Evolutionary conservation across 2,888 invertebrate species (phyloP).

Genomic region (Drosophila vallismaia): DNA sequence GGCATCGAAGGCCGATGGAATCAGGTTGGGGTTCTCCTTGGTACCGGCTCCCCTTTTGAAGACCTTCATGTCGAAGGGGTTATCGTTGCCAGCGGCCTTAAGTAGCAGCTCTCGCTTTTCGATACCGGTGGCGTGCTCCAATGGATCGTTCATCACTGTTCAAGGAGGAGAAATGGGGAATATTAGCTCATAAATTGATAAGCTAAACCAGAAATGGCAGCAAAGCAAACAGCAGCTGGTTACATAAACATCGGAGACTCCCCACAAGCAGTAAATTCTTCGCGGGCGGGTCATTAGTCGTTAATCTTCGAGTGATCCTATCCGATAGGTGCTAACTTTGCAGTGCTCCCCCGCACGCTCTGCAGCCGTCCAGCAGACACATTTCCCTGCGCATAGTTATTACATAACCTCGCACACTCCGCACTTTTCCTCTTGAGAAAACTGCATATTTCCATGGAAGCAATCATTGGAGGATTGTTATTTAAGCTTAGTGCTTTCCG

Average conservation of each 20-base stretch:
- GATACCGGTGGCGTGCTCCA: constrained; percentile 96
- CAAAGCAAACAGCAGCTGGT: constrained; percentile 28
- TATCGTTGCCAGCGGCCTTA: constrained; percentile 93
- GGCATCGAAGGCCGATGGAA: constrained; percentile 95
- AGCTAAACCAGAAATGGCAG: constrained; percentile 1
- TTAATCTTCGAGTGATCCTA: neutral
- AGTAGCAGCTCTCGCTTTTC: constrained; percentile 96
- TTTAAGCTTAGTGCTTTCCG: neutral
- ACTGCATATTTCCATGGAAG: neutral
- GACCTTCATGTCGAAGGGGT: constrained; percentile 93
- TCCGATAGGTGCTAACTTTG: constrained; percentile 39
- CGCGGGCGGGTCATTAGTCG: neutral
- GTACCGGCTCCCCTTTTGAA: constrained; percentile 92
- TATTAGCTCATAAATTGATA: constrained; percentile 27
- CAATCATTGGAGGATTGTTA: neutral
- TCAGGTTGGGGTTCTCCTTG: constrained; percentile 92
- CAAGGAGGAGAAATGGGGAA: constrained; percentile 15
- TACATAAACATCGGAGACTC: constrained; percentile 57
- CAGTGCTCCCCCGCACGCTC: constrained; percentile 6
- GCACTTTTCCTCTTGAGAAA: constrained; percentile 25
- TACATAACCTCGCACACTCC: constrained; percentile 68
- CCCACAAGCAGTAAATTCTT: constrained; percentile 17
- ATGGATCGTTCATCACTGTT: constrained; percentile 92
- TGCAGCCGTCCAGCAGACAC: constrained; percentile 17
- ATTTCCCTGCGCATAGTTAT: constrained; percentile 54